Conservation (phyloP, 2,888 invertebrate species). For the Ectemnius cavifrons region DNA sequence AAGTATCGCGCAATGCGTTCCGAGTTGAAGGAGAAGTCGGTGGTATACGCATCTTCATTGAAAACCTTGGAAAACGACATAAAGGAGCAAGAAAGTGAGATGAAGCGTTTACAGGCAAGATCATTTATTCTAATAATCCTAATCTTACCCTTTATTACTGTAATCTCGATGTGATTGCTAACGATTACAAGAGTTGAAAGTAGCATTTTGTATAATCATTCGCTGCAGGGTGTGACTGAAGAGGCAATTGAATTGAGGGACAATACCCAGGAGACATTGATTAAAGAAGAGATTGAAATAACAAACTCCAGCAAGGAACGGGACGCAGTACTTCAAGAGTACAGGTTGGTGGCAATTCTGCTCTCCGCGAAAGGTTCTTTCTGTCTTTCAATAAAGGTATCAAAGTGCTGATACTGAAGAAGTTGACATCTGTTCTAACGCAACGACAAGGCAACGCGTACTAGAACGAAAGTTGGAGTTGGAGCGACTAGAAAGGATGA, state of each 20-base stretch:
- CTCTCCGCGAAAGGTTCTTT: no score
- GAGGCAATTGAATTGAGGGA: constrained; percentile 87
- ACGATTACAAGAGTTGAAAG: not conserved
- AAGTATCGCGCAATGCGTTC: constrained; percentile 86
- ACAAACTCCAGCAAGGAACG: constrained; percentile 84
- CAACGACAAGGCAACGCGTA: constrained; percentile 81
- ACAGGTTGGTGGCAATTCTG: constrained; percentile 65
- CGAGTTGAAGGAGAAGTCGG: constrained; percentile 70
- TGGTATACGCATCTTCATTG: constrained; percentile 79
- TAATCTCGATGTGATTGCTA: not conserved
- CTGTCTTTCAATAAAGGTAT: not conserved
- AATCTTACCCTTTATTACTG: not conserved
- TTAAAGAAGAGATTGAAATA: constrained; percentile 85
- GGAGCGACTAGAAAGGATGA: constrained; percentile 87
- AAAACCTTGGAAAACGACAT: constrained; percentile 84
- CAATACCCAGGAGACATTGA: constrained; percentile 84
- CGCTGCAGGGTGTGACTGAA: constrained; percentile 82
- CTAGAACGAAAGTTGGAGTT: constrained; percentile 85
- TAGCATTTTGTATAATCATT: not conserved
- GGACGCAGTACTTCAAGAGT: constrained; percentile 78
- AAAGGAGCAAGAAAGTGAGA: constrained; percentile 85
- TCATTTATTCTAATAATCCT: not conserved
- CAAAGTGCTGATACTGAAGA: not conserved
- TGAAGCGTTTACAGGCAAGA: constrained; percentile 85
- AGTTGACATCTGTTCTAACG: not conserved